Percentiles rank a stretch among this genome's conserved stretches.
Conservation (phyloP, 1,140 invertebrate species). For the Zaprionus nigranus region DNA sequence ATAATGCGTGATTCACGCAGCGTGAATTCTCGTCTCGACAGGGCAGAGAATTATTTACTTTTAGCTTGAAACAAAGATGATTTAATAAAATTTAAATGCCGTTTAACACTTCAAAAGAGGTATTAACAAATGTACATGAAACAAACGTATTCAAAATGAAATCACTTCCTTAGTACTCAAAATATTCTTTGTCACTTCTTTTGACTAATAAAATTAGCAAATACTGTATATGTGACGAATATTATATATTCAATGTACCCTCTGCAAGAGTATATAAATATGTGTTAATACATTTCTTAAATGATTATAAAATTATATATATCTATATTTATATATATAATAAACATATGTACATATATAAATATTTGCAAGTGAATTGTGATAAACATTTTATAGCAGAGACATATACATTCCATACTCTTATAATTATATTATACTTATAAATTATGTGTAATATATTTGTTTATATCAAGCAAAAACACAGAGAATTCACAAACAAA, state of each 20-base stretch:
- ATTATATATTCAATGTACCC: not conserved
- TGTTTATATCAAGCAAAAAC: not conserved
- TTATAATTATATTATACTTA: not conserved
- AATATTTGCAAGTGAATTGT: not conserved
- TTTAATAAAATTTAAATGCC: slow-evolving; percentile 35
- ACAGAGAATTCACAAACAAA: not conserved
- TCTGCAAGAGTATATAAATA: not conserved
- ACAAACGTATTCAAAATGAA: not conserved
- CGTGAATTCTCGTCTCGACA: slow-evolving; percentile 50
- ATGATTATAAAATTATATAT: too few species aligned
- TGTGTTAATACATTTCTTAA: not conserved
- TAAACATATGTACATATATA: not conserved
- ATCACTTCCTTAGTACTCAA: too few species aligned
- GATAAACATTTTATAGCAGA: not conserved
- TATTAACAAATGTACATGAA: not conserved
- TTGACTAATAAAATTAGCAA: too few species aligned
- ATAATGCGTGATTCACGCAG: slow-evolving; percentile 57
- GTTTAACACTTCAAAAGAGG: slow-evolving; percentile 3
- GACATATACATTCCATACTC: not conserved
- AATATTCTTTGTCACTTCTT: too few species aligned
- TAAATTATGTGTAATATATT: not conserved
- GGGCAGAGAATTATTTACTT: slow-evolving; percentile 20
- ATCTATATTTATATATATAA: not conserved
- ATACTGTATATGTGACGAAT: too few species aligned
- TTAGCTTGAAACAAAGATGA: slow-evolving; percentile 28